Conservation (phyloP, 2,797 vertebrate species). For the Odontamblyopus rebecca region DNA sequence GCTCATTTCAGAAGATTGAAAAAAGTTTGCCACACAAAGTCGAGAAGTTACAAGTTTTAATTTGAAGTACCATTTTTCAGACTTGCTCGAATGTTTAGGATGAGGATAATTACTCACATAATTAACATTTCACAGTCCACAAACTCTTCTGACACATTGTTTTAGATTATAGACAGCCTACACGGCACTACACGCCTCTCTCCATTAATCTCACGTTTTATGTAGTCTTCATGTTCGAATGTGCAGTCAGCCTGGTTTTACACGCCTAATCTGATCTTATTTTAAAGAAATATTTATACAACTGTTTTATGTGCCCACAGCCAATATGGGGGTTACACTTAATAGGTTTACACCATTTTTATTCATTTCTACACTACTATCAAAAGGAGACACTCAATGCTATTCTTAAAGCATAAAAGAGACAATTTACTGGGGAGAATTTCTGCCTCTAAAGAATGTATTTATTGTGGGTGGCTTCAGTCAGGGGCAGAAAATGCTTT, state of each 20-base stretch:
- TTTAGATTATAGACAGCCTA: background rate
- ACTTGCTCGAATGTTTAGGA: background rate
- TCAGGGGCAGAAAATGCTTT: constrained; percentile 6
- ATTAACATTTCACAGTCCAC: background rate
- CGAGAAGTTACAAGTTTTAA: no score
- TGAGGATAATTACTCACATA: background rate
- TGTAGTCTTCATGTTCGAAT: constrained; percentile 11
- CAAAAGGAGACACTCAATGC: constrained; percentile 26
- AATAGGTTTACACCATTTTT: constrained; percentile 17
- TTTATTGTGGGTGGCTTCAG: background rate
- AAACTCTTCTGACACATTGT: background rate
- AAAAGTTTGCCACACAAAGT: no score
- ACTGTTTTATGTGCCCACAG: background rate
- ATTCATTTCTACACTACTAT: constrained; percentile 21
- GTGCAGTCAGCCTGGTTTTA: background rate
- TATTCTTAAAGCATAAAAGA: constrained; percentile 17
- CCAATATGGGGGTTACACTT: constrained; percentile 13
- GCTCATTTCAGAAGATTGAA: no score
- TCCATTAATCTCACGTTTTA: constrained; percentile 12
- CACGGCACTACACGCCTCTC: background rate
- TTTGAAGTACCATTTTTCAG: background rate
- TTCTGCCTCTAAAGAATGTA: constrained; percentile 7
- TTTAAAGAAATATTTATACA: constrained; percentile 25
- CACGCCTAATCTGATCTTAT: constrained; percentile 29
- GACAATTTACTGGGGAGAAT: constrained; percentile 2